Evolutionary conservation across 2,888 invertebrate genomes (phyloP), one percentile per base, ranked within the genome.

Genomic region (Artemia sinica): DNA sequence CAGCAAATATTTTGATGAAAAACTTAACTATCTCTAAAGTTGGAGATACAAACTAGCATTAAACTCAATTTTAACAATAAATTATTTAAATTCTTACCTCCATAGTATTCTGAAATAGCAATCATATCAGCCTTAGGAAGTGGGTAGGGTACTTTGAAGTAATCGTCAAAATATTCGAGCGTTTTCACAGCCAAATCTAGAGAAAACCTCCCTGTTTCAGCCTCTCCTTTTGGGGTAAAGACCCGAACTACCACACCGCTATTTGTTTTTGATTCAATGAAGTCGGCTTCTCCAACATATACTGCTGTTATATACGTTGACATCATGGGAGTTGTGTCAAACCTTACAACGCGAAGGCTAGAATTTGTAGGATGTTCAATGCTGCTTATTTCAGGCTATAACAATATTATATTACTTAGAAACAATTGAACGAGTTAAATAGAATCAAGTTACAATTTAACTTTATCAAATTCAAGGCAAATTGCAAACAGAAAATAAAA

Each of bases 101-200:
- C 88, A 69, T 91, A 87, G 77, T 96, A 95, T 77, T 96, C 96
- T 5, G 94, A 88, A 75, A 97, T 90, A 11, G 96, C 95, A 75
- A 97, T 91, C 70, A 96, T 82, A 79, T 97, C 97, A 78, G 95
- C 89, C 79, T 97, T 97, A 28, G 95, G 94, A 72, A 97, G 79
- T 0, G 95, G 94, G 80, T 95, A 96, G 1, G 91, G 88, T 75
- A 96, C 89, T 72, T 89, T 85, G 79, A 97, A 97, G 78, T 95
- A 97, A 69, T 91, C 86, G 74, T 92, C 91, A 79, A 94, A 97
- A 76, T 89, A 97, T 0, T 94, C 91, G 69, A 97, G 80, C 14
- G 91, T 90, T 79, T 88, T 87, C 1, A 87, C 86, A 13, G 94
- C 89, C 10, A 95, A 90, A 77, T 94, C 88, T 50, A 97, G 78